A percentile compares a stretch with the other conserved stretches of the same genome.
phyloP scores from a whole-genome alignment of 92 coral and sea anemone species.

The Siderastrea siderea region DNA sequence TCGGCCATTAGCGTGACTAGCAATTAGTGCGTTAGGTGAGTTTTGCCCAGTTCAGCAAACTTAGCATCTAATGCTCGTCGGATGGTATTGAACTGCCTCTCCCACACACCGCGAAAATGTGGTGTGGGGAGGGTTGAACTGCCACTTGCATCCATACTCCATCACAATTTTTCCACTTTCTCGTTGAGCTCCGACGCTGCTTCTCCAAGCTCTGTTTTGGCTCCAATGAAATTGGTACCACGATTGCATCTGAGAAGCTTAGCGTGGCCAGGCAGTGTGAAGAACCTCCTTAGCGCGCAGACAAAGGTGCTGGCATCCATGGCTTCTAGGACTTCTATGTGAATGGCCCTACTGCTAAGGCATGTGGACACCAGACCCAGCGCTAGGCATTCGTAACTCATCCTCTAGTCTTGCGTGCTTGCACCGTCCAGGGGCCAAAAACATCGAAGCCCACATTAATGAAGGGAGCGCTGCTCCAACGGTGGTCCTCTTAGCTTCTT shows the following conservation, averaged over 20 bases:
- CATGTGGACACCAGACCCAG: conserved; percentile 72
- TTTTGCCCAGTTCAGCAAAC: conserved; percentile 28
- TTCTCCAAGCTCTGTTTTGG: conserved; percentile 47
- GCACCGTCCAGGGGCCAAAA: conserved; percentile 59
- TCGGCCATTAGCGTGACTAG: conserved; percentile 41
- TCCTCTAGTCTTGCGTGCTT: conserved; percentile 28
- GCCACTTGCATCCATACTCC: conserved; percentile 56
- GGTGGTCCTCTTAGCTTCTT: conserved; percentile 40
- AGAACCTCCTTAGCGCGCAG: conserved; percentile 58
- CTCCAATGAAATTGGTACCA: conserved; percentile 66
- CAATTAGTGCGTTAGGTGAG: conserved; percentile 34
- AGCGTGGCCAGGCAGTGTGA: conserved; percentile 50
- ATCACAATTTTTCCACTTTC: conserved; percentile 24
- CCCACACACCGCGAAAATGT: conserved; percentile 50
- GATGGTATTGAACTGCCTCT: conserved; percentile 1
- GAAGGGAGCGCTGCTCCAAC: conserved; percentile 46
- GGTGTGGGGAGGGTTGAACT: conserved; percentile 72
- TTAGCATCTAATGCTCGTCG: not conserved
- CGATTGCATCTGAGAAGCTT: conserved; percentile 56
- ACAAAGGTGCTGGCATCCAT: conserved; percentile 67
- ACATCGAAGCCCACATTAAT: conserved; percentile 38
- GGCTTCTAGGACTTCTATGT: conserved; percentile 56
- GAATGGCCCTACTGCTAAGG: conserved; percentile 65
- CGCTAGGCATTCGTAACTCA: conserved; percentile 67
- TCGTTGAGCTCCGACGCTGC: conserved; percentile 39